A percentile compares a stretch with the other conserved stretches of the same genome.
Conservation (phyloP, 2,113 vertebrate species). For the Eretmochelys imbricata region DNA sequence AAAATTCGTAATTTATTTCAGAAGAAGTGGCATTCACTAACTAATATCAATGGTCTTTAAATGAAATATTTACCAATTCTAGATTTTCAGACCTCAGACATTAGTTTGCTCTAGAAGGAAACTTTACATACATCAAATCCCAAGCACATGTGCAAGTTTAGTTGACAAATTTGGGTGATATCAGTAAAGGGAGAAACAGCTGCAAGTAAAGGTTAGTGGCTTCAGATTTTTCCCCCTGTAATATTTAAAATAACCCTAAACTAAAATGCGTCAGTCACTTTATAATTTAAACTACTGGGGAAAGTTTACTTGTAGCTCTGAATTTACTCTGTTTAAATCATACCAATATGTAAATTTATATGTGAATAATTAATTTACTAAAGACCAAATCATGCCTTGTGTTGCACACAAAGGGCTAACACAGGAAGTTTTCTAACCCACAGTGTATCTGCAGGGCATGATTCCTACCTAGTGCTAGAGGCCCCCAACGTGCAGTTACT, state of each 20-base stretch:
- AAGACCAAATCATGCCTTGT: background rate
- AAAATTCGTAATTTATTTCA: background rate
- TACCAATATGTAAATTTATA: background rate
- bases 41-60: background rate
- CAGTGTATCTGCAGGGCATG: background rate
- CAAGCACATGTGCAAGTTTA: background rate
- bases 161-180: background rate
- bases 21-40: fast-evolving
- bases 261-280: background rate
- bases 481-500: background rate
- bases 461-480: background rate
- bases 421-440: background rate
- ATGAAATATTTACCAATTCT: background rate
- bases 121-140: too few relatives aligned
- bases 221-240: background rate
- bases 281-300: background rate
- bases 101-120: background rate
- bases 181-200: background rate
- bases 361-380: background rate
- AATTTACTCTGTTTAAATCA: background rate
- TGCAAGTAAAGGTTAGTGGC: background rate
- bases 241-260: background rate
- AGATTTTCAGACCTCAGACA: background rate
- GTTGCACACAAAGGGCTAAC: background rate
- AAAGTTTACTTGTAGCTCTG: background rate